phyloP scores from a whole-genome alignment of 1,140 invertebrate species.

The Pantala flavescens region DNA sequence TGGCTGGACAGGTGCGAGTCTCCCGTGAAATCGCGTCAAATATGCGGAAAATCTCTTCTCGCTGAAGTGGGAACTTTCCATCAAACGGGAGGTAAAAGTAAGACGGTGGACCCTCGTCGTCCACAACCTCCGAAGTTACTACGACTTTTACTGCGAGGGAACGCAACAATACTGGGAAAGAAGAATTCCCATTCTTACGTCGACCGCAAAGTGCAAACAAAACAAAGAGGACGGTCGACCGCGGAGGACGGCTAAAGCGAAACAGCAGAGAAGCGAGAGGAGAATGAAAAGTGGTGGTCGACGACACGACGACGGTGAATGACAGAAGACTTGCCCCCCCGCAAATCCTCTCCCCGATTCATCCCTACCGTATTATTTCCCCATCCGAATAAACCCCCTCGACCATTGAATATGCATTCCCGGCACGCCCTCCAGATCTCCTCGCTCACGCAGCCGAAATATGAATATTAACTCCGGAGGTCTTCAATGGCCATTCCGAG shows the following conservation, averaged over 20 bases:
- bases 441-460: neutral
- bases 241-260: neutral
- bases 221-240: neutral
- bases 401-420: neutral
- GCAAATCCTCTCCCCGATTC: neutral
- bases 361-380: neutral
- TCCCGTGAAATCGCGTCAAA: too few species aligned
- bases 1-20: too few species aligned
- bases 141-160: too few species aligned
- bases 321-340: neutral
- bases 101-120: too few species aligned
- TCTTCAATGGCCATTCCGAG: conserved; percentile 40
- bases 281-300: neutral
- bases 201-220: neutral
- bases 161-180: too few species aligned
- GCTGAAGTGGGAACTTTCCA: too few species aligned
- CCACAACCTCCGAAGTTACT: too few species aligned
- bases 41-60: too few species aligned
- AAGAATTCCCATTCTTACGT: neutral
- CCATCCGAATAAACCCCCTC: neutral
- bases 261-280: neutral
- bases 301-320: neutral
- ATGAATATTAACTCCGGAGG: neutral
- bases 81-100: too few species aligned
- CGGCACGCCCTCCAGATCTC: neutral